Evolutionary conservation across 2,888 invertebrate species (phyloP).

Genomic region (Scaptomyza cyrtandrae): DNA sequence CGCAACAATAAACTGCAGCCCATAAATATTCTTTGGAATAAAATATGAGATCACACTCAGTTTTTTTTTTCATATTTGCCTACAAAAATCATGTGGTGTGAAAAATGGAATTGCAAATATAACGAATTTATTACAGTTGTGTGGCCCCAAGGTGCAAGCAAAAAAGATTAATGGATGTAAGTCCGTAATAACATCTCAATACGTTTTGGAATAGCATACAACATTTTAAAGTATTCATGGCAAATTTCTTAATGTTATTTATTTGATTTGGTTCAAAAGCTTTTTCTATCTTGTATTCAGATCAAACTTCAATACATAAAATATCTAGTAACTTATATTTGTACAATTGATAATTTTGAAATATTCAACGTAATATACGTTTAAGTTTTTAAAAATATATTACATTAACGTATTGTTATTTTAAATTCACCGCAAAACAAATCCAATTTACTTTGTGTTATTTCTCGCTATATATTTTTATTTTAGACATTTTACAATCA

Average conservation of each 20-base stretch:
- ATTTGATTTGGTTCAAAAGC: background rate
- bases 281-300: too few species aligned
- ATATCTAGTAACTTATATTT: too few species aligned
- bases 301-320: too few species aligned
- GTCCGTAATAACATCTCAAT: background rate
- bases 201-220: background rate
- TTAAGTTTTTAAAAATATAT: too few species aligned
- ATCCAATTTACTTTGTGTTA: background rate
- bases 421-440: background rate
- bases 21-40: constrained; percentile 3
- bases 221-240: background rate
- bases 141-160: background rate
- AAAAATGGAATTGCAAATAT: constrained; percentile 2
- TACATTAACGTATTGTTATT: background rate
- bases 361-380: too few species aligned
- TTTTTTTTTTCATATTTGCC: background rate
- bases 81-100: background rate
- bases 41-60: background rate
- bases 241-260: background rate
- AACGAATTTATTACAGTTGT: background rate
- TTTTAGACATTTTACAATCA: background rate
- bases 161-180: background rate
- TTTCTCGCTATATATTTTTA: background rate
- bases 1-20: constrained; percentile 1
- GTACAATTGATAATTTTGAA: too few species aligned